These are phyloP conservation scores for Henricia sp. DNA, from an alignment of 53 echinoderm and acorn worm species.

Conservation along the genomic window DNA sequence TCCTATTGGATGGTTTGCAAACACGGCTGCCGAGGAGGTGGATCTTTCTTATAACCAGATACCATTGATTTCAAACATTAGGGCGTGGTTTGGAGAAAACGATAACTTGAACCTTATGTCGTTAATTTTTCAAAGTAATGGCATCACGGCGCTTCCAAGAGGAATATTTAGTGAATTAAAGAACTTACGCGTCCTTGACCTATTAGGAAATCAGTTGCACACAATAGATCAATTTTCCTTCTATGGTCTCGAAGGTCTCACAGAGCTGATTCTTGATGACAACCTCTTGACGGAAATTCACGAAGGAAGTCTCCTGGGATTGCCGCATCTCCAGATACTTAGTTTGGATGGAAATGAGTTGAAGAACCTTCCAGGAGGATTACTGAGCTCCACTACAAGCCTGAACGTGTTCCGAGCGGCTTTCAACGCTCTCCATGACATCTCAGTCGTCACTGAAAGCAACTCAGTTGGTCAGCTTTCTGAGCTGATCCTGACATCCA, in stretches of 20 bases:
- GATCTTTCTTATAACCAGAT: constrained; percentile 42
- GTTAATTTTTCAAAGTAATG: constrained; percentile 4
- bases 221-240: neutral
- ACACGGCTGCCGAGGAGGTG: constrained; percentile 5
- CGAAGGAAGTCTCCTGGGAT: constrained; percentile 1
- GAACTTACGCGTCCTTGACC: constrained; percentile 3
- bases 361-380: neutral
- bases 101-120: neutral
- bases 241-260: neutral
- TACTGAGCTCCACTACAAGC: constrained; percentile 11
- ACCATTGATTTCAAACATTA: neutral
- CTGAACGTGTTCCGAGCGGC: neutral
- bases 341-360: constrained; percentile 4
- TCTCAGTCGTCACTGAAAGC: neutral
- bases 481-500: constrained; percentile 3
- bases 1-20: constrained; percentile 16
- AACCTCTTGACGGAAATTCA: constrained; percentile 11
- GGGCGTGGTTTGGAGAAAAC: constrained; percentile 1
- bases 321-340: neutral
- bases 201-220: constrained; percentile 22
- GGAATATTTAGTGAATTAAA: constrained; percentile 4
- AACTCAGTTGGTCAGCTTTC: neutral
- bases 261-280: constrained; percentile 5
- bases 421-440: constrained; percentile 5
- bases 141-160: neutral